Conservation (phyloP, 1,140 invertebrate species). For the Myzus persicae region DNA sequence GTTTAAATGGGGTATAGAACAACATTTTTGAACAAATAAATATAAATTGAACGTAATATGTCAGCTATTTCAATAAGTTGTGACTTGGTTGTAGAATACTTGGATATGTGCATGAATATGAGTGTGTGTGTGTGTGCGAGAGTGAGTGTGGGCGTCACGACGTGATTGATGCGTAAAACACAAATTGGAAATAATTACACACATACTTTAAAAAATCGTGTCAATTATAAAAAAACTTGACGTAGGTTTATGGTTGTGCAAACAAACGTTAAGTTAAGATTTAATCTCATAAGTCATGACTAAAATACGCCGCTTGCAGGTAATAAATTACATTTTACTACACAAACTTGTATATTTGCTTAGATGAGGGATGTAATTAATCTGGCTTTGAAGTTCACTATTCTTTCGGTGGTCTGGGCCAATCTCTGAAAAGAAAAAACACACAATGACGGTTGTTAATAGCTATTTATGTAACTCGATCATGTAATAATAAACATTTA, state of each 20-base stretch:
- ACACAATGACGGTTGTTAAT: neutral
- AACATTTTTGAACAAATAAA: neutral
- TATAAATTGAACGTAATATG: neutral
- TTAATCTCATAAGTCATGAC: conserved; percentile 21
- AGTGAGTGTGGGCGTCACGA: neutral
- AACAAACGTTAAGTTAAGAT: neutral
- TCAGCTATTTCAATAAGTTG: neutral
- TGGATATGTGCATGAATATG: neutral
- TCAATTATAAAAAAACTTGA: neutral
- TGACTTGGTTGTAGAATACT: conserved; percentile 19
- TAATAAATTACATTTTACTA: conserved; percentile 44
- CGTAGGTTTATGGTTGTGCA: neutral
- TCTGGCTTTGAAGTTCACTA: conserved; percentile 90
- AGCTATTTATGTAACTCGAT: neutral
- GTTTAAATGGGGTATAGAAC: neutral
- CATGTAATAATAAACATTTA: neutral
- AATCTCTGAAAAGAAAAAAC: conserved; percentile 72
- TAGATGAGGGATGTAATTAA: conserved; percentile 87
- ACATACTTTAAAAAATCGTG: conserved; percentile 6
- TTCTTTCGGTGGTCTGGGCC: conserved; percentile 84
- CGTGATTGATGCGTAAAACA: neutral
- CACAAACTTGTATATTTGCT: conserved; percentile 45
- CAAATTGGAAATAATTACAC: neutral
- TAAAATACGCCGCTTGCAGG: conserved; percentile 4
- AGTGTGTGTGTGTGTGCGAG: neutral